A percentile compares a stretch with the other conserved stretches of the same genome.
These are phyloP conservation scores for Syritta pipiens DNA, from an alignment of 2,888 invertebrate species.

Conservation along the genomic window DNA sequence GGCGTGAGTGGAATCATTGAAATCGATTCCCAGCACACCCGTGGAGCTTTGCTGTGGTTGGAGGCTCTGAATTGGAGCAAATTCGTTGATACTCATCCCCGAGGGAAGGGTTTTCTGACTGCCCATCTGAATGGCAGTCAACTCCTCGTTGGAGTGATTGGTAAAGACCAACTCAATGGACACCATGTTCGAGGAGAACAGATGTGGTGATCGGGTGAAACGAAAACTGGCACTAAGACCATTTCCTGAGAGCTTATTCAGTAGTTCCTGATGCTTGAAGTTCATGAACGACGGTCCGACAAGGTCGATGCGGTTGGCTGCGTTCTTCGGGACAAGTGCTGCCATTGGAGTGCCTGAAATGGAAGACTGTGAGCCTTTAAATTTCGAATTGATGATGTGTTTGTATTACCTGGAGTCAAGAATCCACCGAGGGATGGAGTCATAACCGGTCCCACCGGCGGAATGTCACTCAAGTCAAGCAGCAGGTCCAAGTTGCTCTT, in stretches of 20 bases:
- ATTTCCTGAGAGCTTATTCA: slow-evolving; percentile 86
- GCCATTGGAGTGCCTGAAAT: slow-evolving; percentile 73
- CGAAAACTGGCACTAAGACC: slow-evolving; percentile 84
- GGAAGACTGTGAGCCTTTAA: neutral
- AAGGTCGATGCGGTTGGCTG: slow-evolving; percentile 80
- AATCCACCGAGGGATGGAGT: slow-evolving; percentile 91
- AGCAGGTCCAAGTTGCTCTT: slow-evolving; percentile 89
- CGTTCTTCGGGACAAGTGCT: slow-evolving; percentile 72
- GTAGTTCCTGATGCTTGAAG: slow-evolving; percentile 82
- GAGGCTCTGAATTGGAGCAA: slow-evolving; percentile 84
- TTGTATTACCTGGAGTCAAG: slow-evolving; percentile 82
- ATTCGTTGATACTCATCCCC: slow-evolving; percentile 88
- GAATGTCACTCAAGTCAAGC: slow-evolving; percentile 88
- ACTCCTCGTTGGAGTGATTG: slow-evolving; percentile 83
- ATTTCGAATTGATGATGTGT: neutral
- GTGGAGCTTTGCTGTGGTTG: slow-evolving; percentile 83
- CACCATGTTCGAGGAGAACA: slow-evolving; percentile 90
- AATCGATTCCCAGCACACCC: slow-evolving; percentile 91
- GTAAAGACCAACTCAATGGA: slow-evolving; percentile 89
- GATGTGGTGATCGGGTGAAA: slow-evolving; percentile 89
- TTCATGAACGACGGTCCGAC: slow-evolving; percentile 83
- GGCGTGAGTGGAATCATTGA: slow-evolving; percentile 94
- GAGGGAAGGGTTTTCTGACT: slow-evolving; percentile 82
- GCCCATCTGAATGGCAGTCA: slow-evolving; percentile 81
- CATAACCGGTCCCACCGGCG: slow-evolving; percentile 84